Conservation (phyloP, 2,797 vertebrate species). For the Nannoperca australis region DNA sequence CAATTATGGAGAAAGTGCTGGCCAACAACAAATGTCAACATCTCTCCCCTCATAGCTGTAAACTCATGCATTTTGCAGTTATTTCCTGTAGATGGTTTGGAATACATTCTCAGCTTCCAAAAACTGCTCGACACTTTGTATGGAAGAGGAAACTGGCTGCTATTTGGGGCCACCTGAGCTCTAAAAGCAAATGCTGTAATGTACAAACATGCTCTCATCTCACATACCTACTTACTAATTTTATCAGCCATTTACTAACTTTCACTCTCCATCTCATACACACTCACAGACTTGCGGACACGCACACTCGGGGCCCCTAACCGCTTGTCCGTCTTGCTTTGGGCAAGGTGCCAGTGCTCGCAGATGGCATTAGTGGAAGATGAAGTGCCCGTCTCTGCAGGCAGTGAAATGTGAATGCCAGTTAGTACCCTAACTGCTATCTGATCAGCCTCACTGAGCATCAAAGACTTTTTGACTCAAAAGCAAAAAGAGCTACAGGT, state of each 20-base stretch:
- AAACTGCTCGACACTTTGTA: background rate
- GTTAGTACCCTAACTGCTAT: slow-evolving; percentile 64
- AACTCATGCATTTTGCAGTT: slow-evolving; percentile 2
- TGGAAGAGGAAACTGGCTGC: background rate
- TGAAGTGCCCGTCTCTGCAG: slow-evolving; percentile 71
- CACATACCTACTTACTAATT: slow-evolving; percentile 51
- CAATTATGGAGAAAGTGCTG: slow-evolving; percentile 3
- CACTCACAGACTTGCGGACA: slow-evolving; percentile 6
- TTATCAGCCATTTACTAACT: slow-evolving; percentile 29
- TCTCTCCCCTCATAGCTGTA: slow-evolving; percentile 10
- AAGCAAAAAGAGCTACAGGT: slow-evolving; percentile 53
- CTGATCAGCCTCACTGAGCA: slow-evolving; percentile 47
- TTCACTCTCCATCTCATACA: slow-evolving; percentile 2
- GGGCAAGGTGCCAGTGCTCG: slow-evolving; percentile 70
- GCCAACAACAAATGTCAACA: slow-evolving; percentile 25
- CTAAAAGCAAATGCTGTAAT: slow-evolving; percentile 23
- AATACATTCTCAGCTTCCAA: background rate
- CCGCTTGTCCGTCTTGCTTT: slow-evolving; percentile 43
- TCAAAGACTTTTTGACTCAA: slow-evolving; percentile 67
- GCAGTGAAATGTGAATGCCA: slow-evolving; percentile 78
- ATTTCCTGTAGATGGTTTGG: slow-evolving; percentile 15
- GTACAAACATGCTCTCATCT: slow-evolving; percentile 42
- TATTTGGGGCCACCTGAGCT: slow-evolving; percentile 9
- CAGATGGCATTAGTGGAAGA: slow-evolving; percentile 83
- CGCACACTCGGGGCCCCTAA: slow-evolving; percentile 4